These are phyloP conservation scores for Thripadectes ignobilis DNA, from an alignment of 2,797 vertebrate genomes.

Conservation along the genomic window DNA sequence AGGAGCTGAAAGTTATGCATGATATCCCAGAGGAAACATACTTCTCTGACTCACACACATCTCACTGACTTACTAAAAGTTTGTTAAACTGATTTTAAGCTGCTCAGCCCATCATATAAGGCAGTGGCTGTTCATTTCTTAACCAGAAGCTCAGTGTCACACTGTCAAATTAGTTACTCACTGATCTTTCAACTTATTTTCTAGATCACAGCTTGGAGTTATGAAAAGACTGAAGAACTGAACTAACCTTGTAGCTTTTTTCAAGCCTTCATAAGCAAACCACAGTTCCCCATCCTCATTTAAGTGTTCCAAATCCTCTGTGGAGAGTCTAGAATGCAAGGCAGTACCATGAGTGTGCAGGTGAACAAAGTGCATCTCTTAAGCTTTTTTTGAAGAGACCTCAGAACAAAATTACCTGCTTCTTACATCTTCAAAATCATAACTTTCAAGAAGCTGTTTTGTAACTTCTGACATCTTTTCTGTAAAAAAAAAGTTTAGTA, in stretches of 20 bases:
- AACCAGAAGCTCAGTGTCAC: background rate
- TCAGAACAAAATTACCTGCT: constrained; percentile 78
- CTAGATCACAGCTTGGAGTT: background rate
- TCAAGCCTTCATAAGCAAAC: constrained; percentile 87
- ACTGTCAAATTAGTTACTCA: background rate
- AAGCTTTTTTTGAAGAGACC: background rate
- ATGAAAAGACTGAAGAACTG: background rate
- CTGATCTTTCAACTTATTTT: background rate
- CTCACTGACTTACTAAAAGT: background rate
- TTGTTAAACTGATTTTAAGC: background rate
- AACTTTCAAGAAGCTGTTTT: constrained; percentile 85
- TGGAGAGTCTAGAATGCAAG: constrained; percentile 78
- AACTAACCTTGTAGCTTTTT: constrained; percentile 89
- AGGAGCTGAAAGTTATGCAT: background rate
- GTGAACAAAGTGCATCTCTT: background rate
- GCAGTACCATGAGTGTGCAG: background rate
- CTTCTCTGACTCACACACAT: background rate
- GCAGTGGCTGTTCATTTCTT: background rate
- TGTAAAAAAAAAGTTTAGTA: constrained; percentile 56
- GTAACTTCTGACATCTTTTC: constrained; percentile 88
- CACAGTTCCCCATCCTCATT: constrained; percentile 88
- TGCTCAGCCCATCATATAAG: background rate
- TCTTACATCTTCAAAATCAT: constrained; percentile 84
- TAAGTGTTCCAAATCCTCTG: constrained; percentile 82
- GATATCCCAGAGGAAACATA: background rate